Base-by-base conservation (phyloP, 2,797 vertebrate genomes). In the Bovichtus variegatus region DNA sequence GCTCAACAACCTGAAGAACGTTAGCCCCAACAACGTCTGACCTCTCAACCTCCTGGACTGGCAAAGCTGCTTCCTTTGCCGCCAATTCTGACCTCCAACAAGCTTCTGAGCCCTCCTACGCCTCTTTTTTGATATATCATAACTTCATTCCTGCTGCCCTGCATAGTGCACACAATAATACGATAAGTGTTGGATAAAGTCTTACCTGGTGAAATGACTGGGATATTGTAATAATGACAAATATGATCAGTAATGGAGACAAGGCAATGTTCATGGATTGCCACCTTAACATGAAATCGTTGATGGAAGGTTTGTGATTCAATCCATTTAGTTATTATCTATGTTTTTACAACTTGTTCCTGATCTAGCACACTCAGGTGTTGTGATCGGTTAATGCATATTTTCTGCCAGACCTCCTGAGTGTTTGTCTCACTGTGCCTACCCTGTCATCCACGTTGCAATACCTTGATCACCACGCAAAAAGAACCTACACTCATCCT, bases 1-100 rank as follows among this genome's bases (percentile, higher is more conserved):
- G 88, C 91, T 99, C 34, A 98, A 97, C 89, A 99, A 99, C 95
- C 89, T 98, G 81, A 96, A 96, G 75, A 99, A 99, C 92, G 96
- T 92, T 91, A 97, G 96, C 66, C 97, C 97, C 78, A 97, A 96
- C 93, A 97, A 96, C 92, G 96, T 96, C 75, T 98, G 97, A 97
- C 93, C 90, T 83, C 91, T 59, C 21, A 69, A 60, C 89, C 87
- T 84, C 67, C 64, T 80, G 86, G 79, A 89, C 89, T 82, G 84
- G 84, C 79, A 80, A 85, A 82, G 81, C 85, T 62, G 76, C 89
- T 83, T 71, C 82, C 78, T 87, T 83, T 84, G 63, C 80, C 80
- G 71, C 75, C 44, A 38, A 6, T 49, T 82, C 86, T 84, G 76
- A 90, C 92, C 87, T 92, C 88, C 72, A n/a, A 76, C 64, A 19